phyloP scores from a whole-genome alignment of 2,888 invertebrate species.

The Volucella inanis region DNA sequence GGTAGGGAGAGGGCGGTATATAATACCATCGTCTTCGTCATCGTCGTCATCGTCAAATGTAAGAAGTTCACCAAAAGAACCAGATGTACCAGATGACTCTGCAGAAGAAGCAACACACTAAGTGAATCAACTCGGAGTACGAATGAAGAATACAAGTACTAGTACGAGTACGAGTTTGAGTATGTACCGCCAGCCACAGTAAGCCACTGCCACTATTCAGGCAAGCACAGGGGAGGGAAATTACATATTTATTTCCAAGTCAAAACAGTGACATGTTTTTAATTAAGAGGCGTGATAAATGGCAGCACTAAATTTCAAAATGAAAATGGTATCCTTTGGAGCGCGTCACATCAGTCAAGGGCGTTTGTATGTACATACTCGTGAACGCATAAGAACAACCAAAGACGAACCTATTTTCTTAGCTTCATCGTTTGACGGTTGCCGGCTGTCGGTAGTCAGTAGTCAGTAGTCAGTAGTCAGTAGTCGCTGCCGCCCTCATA shows the following conservation, averaged over 20 bases:
- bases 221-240: conserved; percentile 39
- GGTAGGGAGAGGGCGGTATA: no score
- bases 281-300: conserved; percentile 81
- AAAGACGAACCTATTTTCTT: conserved; percentile 69
- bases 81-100: conserved; percentile 70
- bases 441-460: neutral
- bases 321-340: conserved; percentile 75
- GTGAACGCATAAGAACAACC: neutral
- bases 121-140: conserved; percentile 25
- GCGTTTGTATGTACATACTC: conserved; percentile 29
- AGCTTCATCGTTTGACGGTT: neutral
- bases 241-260: conserved; percentile 75
- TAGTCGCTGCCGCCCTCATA: conserved; percentile 2
- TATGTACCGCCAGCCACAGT: conserved; percentile 47
- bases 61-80: conserved; percentile 31
- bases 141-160: no score
- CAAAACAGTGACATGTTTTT: conserved; percentile 79
- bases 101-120: conserved; percentile 34
- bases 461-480: neutral
- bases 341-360: conserved; percentile 74
- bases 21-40: neutral
- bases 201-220: conserved; percentile 6
- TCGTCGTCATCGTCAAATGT: conserved; percentile 16
- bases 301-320: conserved; percentile 75
- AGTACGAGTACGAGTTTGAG: no score